phyloP scores from a whole-genome alignment of 2,113 vertebrate genomes.

The Microcebus jonahi region DNA sequence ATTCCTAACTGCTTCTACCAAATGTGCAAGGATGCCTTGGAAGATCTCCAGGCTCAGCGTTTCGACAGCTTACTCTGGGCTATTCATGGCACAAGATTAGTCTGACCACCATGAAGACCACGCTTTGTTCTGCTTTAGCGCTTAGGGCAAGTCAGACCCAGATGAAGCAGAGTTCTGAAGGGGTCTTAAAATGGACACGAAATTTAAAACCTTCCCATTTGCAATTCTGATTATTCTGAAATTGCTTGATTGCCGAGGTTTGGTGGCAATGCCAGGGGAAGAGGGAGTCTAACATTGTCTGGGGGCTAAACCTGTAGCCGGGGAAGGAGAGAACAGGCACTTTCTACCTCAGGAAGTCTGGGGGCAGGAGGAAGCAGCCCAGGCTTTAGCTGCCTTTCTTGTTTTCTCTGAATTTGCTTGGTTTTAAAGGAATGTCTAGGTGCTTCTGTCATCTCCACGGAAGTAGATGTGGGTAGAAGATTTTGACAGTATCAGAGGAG shows the following conservation, averaged over 20 bases:
- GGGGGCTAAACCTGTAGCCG: background rate
- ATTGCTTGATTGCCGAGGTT: slow-evolving; percentile 58
- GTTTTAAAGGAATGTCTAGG: background rate
- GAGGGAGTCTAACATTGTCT: background rate
- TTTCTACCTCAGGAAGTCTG: background rate
- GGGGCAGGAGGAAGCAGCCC: background rate
- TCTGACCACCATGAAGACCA: slow-evolving; percentile 82
- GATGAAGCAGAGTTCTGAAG: slow-evolving; percentile 75
- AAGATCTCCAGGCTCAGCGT: slow-evolving; percentile 86
- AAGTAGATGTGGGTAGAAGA: background rate
- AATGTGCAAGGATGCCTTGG: slow-evolving; percentile 84
- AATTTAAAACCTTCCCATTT: slow-evolving; percentile 53
- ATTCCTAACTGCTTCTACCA: slow-evolving; percentile 85
- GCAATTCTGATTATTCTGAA: slow-evolving; percentile 76
- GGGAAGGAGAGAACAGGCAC: background rate
- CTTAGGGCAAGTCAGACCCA: slow-evolving; percentile 79
- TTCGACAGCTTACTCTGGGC: slow-evolving; percentile 85
- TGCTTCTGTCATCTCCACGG: background rate
- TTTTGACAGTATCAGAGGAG: background rate
- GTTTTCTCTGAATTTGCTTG: background rate
- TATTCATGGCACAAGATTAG: slow-evolving; percentile 85
- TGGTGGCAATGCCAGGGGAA: background rate
- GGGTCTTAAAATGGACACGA: slow-evolving; percentile 74
- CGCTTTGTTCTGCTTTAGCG: slow-evolving; percentile 83
- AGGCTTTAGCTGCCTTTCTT: background rate